These are phyloP conservation scores for Euphydryas editha DNA, from an alignment of 2,888 invertebrate genomes.

Conservation along the genomic window DNA sequence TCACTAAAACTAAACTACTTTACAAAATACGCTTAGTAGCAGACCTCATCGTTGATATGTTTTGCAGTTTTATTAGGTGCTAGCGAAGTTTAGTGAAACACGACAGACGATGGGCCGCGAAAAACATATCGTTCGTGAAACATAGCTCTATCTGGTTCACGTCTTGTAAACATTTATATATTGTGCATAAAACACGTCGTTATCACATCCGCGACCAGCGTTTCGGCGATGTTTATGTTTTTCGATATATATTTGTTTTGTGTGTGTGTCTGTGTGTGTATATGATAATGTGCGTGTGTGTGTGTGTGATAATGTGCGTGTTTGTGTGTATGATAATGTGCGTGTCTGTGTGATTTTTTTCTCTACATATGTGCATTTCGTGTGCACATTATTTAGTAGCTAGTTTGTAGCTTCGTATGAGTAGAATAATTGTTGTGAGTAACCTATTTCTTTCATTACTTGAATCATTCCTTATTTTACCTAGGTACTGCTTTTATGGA, in stretches of 20 bases:
- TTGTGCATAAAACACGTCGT: constrained; percentile 24
- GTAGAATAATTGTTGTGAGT: too few relatives aligned
- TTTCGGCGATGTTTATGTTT: constrained; percentile 20
- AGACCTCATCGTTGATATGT: background rate
- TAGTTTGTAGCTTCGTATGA: too few relatives aligned
- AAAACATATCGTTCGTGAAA: constrained; percentile 54
- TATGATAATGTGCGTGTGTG: background rate
- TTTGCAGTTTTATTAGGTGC: constrained; percentile 56
- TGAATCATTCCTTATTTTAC: too few relatives aligned
- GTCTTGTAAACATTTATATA: constrained; percentile 51
- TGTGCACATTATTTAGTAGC: too few relatives aligned
- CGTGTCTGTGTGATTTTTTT: too few relatives aligned
- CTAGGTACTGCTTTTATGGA: too few relatives aligned
- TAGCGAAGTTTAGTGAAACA: constrained; percentile 50
- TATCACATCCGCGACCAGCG: constrained; percentile 35
- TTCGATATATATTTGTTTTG: background rate
- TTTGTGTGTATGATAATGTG: too few relatives aligned
- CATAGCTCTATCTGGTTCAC: constrained; percentile 45
- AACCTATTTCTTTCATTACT: too few relatives aligned
- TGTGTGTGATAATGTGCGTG: too few relatives aligned
- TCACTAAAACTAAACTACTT: background rate
- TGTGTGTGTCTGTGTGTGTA: background rate
- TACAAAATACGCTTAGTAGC: background rate
- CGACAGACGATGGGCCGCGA: constrained; percentile 55
- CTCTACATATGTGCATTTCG: too few relatives aligned